These are phyloP conservation scores for Chromis chromis DNA, from an alignment of 2,797 vertebrate genomes.

Conservation along the genomic window DNA sequence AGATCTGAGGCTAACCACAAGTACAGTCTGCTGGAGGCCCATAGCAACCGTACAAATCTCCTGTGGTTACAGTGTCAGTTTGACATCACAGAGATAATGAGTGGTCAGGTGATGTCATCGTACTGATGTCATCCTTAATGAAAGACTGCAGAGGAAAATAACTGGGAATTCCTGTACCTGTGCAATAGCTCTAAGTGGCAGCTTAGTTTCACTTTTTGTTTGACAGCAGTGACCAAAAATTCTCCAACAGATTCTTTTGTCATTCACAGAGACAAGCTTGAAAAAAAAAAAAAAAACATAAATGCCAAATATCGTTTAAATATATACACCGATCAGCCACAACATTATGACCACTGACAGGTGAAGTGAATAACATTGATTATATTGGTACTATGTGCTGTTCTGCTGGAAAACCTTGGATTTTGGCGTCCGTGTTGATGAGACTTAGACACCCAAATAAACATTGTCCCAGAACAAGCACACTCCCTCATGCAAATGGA, in stretches of 20 bases:
- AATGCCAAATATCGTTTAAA: background rate
- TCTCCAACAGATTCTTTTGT: background rate
- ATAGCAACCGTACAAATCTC: slow-evolving; percentile 30
- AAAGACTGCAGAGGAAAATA: slow-evolving; percentile 41
- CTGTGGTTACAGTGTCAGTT: slow-evolving; percentile 19
- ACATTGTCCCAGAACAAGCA: no score
- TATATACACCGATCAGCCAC: no score
- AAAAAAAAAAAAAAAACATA: background rate
- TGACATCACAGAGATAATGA: slow-evolving; percentile 26
- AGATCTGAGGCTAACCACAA: slow-evolving; percentile 26
- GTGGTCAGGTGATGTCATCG: slow-evolving; percentile 24
- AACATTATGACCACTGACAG: no score
- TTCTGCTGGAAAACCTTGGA: no score
- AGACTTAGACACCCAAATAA: no score
- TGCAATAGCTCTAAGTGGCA: background rate
- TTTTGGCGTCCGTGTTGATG: no score
- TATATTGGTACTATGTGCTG: no score
- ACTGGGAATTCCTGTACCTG: slow-evolving; percentile 1
- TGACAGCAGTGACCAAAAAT: background rate
- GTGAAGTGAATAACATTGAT: no score
- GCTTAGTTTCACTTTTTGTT: slow-evolving; percentile 49
- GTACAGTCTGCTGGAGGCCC: slow-evolving; percentile 13
- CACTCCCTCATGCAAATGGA: no score
- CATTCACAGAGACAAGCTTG: background rate
- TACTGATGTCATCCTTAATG: slow-evolving; percentile 27